These are phyloP conservation scores for Cheilosia impressa DNA, from an alignment of 2,888 invertebrate genomes.

Conservation along the genomic window DNA sequence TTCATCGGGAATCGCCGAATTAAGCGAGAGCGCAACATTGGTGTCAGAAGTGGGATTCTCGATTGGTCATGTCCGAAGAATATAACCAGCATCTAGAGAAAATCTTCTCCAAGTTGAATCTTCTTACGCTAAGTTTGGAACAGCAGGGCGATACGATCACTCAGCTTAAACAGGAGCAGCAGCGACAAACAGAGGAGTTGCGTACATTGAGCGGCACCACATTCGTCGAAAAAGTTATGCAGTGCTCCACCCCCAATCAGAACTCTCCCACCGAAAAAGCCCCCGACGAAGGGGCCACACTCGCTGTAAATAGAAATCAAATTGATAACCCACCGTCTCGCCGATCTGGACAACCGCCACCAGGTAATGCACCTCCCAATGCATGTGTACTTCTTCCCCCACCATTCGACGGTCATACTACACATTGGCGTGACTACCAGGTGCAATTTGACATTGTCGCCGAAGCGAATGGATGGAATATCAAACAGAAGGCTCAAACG, in stretches of 20 bases:
- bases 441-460: constrained; percentile 5
- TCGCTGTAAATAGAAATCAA: not conserved
- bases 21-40: constrained; percentile 23
- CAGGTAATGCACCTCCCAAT: not conserved
- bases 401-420: too few species aligned
- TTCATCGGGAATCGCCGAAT: not conserved
- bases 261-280: constrained; percentile 1
- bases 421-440: too few species aligned
- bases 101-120: constrained; percentile 14
- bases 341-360: not conserved
- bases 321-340: not conserved
- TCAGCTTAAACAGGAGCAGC: constrained; percentile 7
- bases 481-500: constrained; percentile 9
- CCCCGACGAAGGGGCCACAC: not conserved
- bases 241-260: constrained; percentile 13
- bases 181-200: not conserved
- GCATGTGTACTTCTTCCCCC: constrained; percentile 4
- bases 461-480: constrained; percentile 19
- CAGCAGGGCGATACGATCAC: constrained; percentile 4
- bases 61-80: constrained; percentile 7
- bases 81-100: constrained; percentile 13
- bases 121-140: not conserved
- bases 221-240: constrained; percentile 16
- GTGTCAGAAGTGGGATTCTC: constrained; percentile 39
- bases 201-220: constrained; percentile 17